Conservation (phyloP, 2,888 invertebrate species). For the Drosophila stalkeri region DNA sequence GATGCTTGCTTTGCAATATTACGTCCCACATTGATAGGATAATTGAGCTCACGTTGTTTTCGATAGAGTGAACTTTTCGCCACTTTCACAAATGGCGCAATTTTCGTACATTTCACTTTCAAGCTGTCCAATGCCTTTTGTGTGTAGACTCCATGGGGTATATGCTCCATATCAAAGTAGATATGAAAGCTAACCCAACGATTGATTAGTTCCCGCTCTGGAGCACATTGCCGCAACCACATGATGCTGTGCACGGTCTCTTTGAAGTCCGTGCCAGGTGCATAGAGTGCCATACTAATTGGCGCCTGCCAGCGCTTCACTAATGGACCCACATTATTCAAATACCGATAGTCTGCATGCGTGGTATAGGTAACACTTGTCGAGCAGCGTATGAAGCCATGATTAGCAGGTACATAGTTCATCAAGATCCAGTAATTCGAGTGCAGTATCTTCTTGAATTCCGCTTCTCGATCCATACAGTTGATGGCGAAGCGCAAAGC, state of each 20-base stretch:
- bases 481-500: slow-evolving; percentile 7
- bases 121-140: slow-evolving; percentile 39
- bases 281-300: slow-evolving; percentile 88
- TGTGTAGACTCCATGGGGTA: slow-evolving; percentile 84
- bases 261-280: slow-evolving; percentile 88
- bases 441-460: slow-evolving; percentile 4
- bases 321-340: slow-evolving; percentile 77
- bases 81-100: slow-evolving; percentile 43
- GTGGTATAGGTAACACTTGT: slow-evolving; percentile 44
- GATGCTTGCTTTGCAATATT: slow-evolving; percentile 92
- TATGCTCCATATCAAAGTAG: slow-evolving; percentile 87
- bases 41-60: slow-evolving; percentile 88
- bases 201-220: slow-evolving; percentile 85
- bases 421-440: slow-evolving; percentile 37
- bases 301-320: slow-evolving; percentile 90
- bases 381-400: slow-evolving; percentile 35
- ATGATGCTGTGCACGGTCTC: slow-evolving; percentile 87
- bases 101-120: slow-evolving; percentile 49
- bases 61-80: slow-evolving; percentile 84
- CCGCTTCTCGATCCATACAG: slow-evolving; percentile 75
- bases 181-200: slow-evolving; percentile 88
- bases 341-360: slow-evolving; percentile 54
- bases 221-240: slow-evolving; percentile 86
- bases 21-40: slow-evolving; percentile 94
- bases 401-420: slow-evolving; percentile 46